Evolutionary conservation across 2,113 vertebrate genomes (phyloP), one percentile per base, ranked within the genome.

Genomic region (Epinephelus cyanopodus): DNA sequence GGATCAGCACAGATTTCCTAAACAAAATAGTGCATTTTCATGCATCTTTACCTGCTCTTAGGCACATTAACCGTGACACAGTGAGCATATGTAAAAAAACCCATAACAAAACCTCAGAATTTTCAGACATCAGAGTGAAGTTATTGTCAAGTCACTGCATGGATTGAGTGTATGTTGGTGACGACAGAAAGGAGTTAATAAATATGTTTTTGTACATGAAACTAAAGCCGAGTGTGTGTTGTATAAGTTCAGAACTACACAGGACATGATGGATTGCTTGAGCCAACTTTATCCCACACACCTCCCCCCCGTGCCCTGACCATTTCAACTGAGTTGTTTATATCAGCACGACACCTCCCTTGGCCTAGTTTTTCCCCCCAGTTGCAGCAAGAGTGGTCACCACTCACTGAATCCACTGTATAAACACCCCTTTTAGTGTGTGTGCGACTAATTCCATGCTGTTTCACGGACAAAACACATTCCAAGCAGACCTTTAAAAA

Each of bases 251-350:
- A 58, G 50, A 70, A 68, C 60, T 33, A n/a, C 52, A 74, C 69
- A 63, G 42, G 27, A 69, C 72, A 67, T 62, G 54, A 83, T 77
- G 25, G 48, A 79, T 72, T 68, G 56, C 67, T 63, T 42, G 66
- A 77, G 71, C 77, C 64, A 75, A 66, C 48, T 85, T 82, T 66
- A 13, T 50, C 67, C 74, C 79, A 25, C 75, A 29, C 75, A 17
- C 54, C 50, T 19, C 64, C 39, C 57, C 42, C 47, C 27, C 2
- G 3, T 75, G 57, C 68, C 83, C 77, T 57, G 25, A 74, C 68
- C 74, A 68, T 84, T 85, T 81, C 56, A 77, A 54, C 89, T 48
- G 70, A 86, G 81, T 90, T 93, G 89, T 94, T 91, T 91, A 90
- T 89, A 76, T 84, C 90, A 89, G 87, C 82, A 75, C 3, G 76